A percentile compares a stretch with the other conserved stretches of the same genome.
These are phyloP conservation scores for Clarias magur DNA, from an alignment of 2,113 vertebrate genomes.

Conservation along the genomic window DNA sequence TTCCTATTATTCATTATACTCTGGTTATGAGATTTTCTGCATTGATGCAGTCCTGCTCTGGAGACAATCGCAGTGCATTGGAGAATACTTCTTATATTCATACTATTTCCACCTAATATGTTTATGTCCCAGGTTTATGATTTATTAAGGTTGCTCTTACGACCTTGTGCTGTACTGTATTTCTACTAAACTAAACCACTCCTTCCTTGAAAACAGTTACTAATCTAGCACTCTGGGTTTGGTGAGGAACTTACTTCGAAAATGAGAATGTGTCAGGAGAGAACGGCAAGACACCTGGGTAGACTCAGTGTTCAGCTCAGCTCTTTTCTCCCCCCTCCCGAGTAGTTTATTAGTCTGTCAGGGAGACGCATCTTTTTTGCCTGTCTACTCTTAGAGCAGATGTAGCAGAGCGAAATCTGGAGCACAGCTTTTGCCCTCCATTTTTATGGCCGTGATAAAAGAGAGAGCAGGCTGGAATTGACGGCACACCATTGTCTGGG, in stretches of 20 bases:
- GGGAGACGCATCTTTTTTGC: slow-evolving; percentile 35
- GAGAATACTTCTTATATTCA: background rate
- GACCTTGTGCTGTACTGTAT: background rate
- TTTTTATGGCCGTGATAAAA: slow-evolving; percentile 50
- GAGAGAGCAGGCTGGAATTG: slow-evolving; percentile 35
- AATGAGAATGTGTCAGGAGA: background rate
- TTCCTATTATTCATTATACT: background rate
- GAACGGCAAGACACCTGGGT: slow-evolving; percentile 35
- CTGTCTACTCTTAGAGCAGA: slow-evolving; percentile 48
- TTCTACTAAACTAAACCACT: background rate
- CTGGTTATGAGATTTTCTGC: slow-evolving; percentile 8
- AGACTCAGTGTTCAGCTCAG: slow-evolving; percentile 32
- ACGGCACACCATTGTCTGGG: slow-evolving; percentile 27
- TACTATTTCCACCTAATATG: background rate
- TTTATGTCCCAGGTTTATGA: background rate
- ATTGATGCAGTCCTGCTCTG: background rate
- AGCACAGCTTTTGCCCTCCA: slow-evolving; percentile 42
- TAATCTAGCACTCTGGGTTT: background rate
- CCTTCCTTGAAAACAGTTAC: background rate
- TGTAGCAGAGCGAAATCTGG: slow-evolving; percentile 46
- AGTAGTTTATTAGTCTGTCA: slow-evolving; percentile 52
- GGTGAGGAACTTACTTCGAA: background rate
- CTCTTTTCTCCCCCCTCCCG: slow-evolving; percentile 33
- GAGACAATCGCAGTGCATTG: background rate
- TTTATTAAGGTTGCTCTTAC: background rate